Evolutionary conservation across 2,888 invertebrate species (phyloP).

Genomic region (Meloe dianella): DNA sequence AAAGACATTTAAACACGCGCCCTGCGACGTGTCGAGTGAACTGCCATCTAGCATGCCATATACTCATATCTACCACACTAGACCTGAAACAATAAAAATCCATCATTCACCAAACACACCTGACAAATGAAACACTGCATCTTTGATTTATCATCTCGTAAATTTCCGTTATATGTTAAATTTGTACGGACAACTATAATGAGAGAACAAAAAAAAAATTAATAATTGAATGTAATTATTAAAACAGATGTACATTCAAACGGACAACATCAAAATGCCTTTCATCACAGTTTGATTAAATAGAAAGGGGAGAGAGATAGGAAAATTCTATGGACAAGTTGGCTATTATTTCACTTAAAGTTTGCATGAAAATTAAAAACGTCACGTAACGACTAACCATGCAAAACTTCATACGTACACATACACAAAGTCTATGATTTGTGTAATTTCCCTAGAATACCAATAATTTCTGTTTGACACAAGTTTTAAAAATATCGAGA

Average conservation of each 20-base stretch:
- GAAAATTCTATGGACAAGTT: neutral
- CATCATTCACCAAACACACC: slow-evolving; percentile 59
- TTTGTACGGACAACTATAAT: slow-evolving; percentile 43
- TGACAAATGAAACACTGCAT: slow-evolving; percentile 61
- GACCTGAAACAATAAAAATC: slow-evolving; percentile 58
- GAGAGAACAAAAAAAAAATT: neutral
- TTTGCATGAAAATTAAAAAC: neutral
- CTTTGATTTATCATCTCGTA: slow-evolving; percentile 59
- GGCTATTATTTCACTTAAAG: neutral
- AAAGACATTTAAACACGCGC: slow-evolving; percentile 55
- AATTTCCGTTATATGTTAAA: slow-evolving; percentile 59
- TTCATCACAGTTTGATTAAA: neutral
- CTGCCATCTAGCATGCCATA: slow-evolving; percentile 57
- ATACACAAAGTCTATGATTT: neutral
- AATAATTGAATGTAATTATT: slow-evolving; percentile 43
- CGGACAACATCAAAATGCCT: slow-evolving; percentile 36
- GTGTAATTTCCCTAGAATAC: neutral
- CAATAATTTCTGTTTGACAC: neutral
- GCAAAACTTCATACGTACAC: neutral
- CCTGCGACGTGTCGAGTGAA: slow-evolving; percentile 50
- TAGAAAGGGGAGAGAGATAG: neutral
- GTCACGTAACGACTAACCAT: neutral
- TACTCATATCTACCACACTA: slow-evolving; percentile 48
- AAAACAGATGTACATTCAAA: slow-evolving; percentile 54
- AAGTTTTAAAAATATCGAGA: neutral